Percentiles rank a stretch among this genome's conserved stretches.
phyloP scores from a whole-genome alignment of 2,797 vertebrate species.

The Acanthurus leucopareius region DNA sequence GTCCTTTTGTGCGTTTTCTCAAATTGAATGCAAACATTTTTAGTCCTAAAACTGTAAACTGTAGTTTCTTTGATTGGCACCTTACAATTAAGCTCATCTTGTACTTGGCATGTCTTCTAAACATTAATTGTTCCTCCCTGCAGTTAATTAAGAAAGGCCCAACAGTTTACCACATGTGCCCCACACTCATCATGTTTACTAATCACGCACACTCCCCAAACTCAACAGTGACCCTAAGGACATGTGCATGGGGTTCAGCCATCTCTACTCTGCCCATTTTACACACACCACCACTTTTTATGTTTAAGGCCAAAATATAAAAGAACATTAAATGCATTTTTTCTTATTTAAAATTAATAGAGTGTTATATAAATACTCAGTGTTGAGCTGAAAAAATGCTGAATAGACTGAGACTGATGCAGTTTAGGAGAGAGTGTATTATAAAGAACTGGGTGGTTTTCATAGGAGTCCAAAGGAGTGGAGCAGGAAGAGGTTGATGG shows the following conservation, averaged over 20 bases:
- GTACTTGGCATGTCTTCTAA: slow-evolving; percentile 70
- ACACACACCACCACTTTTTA: slow-evolving; percentile 26
- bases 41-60: slow-evolving; percentile 42
- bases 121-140: slow-evolving; percentile 72
- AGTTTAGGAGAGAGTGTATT: no score
- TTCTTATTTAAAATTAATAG: slow-evolving; percentile 10
- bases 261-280: slow-evolving; percentile 36
- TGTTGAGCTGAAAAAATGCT: no score
- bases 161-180: slow-evolving; percentile 73
- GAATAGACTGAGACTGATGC: no score
- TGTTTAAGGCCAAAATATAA: slow-evolving; percentile 13
- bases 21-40: slow-evolving; percentile 37
- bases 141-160: slow-evolving; percentile 77
- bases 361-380: no score
- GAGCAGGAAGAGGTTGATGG: no score
- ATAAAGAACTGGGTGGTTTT: no score
- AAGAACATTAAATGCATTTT: not conserved
- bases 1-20: slow-evolving; percentile 46
- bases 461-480: no score
- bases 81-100: slow-evolving; percentile 63
- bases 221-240: slow-evolving; percentile 72
- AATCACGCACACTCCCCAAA: slow-evolving; percentile 69
- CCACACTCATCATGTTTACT: slow-evolving; percentile 70
- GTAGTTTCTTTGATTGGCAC: slow-evolving; percentile 62
- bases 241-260: slow-evolving; percentile 56